Evolutionary conservation across 2,113 vertebrate genomes (phyloP), one percentile per base, ranked within the genome.

Genomic region (Nothocercus nigrocapillus): DNA sequence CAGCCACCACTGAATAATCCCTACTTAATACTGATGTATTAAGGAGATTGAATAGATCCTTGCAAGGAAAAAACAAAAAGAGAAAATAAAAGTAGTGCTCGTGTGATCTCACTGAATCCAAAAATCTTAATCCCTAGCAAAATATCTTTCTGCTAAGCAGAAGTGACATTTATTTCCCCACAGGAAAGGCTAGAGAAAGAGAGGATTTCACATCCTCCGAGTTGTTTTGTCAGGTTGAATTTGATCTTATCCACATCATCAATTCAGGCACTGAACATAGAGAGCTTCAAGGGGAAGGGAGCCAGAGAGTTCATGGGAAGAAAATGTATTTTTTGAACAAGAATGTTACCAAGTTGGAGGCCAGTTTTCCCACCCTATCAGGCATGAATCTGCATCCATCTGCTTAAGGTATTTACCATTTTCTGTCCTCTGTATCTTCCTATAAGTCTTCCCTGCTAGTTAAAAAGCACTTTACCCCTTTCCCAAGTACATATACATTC

Each of bases 151-250:
- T 11, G 32, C 28, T 90, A 42, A 84, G 44, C 73, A 88, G 44
- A 93, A 81, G 7, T 75, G 38, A 25, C 64, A 81, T 93, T 75
- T 92, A 8, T 58, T 93, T 72, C 68, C 79, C 85, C 62, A 40
- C 9, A 53, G 73, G 16, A 45, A 28, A 83, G 47, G 38, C 19
- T 21, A 24, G 19, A 7, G 47, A 62, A 72, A 84, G 54, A 34
- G 5, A 90, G 14, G 58, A 84, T 90, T 90, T 88, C 36, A 40
- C 20, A 82, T 90, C 34, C 69, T 82, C 25, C 62, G 83, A 69
- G 47, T 95, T 85, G 45, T 84, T 89, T 90, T 90, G 88, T 97
- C 95, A 82, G 77, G 38, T 82, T 89, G 80, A 66, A 95, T 96
- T 95, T 91, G 47, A 68, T 92, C 66, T 89, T 89, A 38, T 25